Conservation (phyloP, 2,113 vertebrate genomes). For the Rhinichthys klamathensis region DNA sequence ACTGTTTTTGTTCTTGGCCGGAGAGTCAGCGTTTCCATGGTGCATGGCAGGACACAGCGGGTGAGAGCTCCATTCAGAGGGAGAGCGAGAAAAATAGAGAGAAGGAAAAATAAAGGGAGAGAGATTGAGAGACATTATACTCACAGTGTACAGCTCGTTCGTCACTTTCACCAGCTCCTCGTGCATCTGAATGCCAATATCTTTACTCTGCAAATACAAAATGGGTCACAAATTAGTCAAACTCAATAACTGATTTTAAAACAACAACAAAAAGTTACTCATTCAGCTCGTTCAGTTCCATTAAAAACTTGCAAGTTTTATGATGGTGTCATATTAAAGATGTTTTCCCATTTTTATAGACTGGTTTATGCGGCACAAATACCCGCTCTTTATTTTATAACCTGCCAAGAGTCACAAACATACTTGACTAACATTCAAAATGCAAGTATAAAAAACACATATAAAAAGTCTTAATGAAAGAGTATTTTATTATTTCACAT, state of each 20-base stretch:
- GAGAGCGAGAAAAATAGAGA: conserved; percentile 19
- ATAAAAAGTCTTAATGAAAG: neutral
- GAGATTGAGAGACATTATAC: conserved; percentile 65
- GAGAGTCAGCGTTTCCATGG: conserved; percentile 51
- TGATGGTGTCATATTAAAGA: neutral
- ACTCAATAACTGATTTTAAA: neutral
- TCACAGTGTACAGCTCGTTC: conserved; percentile 97
- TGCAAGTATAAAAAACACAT: neutral
- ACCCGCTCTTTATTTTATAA: neutral
- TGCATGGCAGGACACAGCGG: conserved; percentile 33
- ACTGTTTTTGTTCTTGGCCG: conserved; percentile 30
- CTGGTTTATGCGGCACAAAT: neutral
- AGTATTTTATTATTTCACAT: neutral
- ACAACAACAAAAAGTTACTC: neutral
- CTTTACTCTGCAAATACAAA: conserved; percentile 90
- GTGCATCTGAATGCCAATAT: conserved; percentile 98
- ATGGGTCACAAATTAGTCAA: neutral
- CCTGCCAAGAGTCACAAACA: neutral
- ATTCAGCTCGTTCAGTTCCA: too few relatives aligned
- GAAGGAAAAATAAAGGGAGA: conserved; percentile 19
- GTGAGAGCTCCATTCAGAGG: conserved; percentile 31
- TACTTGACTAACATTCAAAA: neutral
- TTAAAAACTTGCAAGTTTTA: too few relatives aligned
- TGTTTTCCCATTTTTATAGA: neutral
- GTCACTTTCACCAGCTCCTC: conserved; percentile 98